These are phyloP conservation scores for Elymnias hypermnestra DNA, from an alignment of 1,140 invertebrate species.

Conservation along the genomic window DNA sequence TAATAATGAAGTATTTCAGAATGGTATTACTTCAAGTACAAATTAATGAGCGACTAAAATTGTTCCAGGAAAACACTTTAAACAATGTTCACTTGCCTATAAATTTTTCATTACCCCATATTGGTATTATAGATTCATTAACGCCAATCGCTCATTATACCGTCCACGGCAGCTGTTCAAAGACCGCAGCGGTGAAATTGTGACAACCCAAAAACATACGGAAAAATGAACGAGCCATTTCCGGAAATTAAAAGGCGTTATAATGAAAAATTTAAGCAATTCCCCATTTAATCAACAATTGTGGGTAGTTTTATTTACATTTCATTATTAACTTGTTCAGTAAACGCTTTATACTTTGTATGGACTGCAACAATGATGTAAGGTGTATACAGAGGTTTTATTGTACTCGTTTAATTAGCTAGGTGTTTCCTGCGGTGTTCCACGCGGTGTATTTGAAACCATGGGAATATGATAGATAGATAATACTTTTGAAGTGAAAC, in stretches of 20 bases:
- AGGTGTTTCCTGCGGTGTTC: too few species aligned
- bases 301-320: conserved; percentile 18
- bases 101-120: conserved; percentile 3
- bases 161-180: conserved; percentile 7
- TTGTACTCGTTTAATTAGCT: neutral
- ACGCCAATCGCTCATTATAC: conserved; percentile 12
- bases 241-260: conserved; percentile 20
- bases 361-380: neutral
- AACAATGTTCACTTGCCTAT: neutral
- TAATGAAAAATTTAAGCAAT: conserved; percentile 17
- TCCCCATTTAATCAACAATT: conserved; percentile 10
- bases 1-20: too few species aligned
- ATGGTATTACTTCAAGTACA: too few species aligned
- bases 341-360: neutral
- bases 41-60: too few species aligned
- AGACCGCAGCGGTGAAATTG: conserved; percentile 11
- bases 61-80: too few species aligned
- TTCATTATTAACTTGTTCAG: conserved; percentile 16
- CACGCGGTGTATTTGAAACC: neutral
- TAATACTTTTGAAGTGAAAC: too few species aligned
- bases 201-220: conserved; percentile 3
- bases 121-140: conserved; percentile 3
- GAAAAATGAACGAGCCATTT: conserved; percentile 8
- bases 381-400: neutral
- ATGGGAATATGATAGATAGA: too few species aligned